Percentiles rank a stretch among this genome's conserved stretches.
Evolutionary conservation across 2,113 vertebrate genomes (phyloP).

Genomic region (Mirza zaza): DNA sequence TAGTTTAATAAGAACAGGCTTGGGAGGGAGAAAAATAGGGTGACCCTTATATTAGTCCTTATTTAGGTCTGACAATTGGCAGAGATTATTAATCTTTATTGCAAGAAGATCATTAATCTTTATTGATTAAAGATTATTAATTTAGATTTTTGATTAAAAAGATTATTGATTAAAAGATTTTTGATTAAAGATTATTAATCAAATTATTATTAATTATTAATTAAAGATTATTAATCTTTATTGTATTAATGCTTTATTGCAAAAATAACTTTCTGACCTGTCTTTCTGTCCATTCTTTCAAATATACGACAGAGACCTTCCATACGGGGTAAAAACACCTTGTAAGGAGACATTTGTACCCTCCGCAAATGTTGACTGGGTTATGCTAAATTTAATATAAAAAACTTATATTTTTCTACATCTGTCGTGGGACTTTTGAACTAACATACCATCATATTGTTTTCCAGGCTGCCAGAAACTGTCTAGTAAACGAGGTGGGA

Average conservation of each 20-base stretch:
- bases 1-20: not conserved
- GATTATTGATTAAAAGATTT: too few relatives aligned
- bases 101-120: too few relatives aligned
- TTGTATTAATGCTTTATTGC: not conserved
- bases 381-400: not conserved
- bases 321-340: not conserved
- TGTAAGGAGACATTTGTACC: not conserved
- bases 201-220: too few relatives aligned
- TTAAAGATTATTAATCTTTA: too few relatives aligned
- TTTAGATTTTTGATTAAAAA: too few relatives aligned
- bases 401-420: not conserved
- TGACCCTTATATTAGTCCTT: not conserved
- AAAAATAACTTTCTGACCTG: not conserved
- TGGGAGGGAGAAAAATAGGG: not conserved
- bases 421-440: not conserved
- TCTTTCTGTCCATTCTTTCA: not conserved
- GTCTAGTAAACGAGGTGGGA: conserved; percentile 90
- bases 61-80: not conserved
- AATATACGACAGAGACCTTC: not conserved
- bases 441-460: conserved; percentile 5
- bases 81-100: not conserved
- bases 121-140: too few relatives aligned
- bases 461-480: conserved; percentile 94
- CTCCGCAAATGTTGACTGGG: not conserved
- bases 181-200: too few relatives aligned